Evolutionary conservation across 2,888 invertebrate species (phyloP).

Genomic region (Eupeodes latifasciatus): DNA sequence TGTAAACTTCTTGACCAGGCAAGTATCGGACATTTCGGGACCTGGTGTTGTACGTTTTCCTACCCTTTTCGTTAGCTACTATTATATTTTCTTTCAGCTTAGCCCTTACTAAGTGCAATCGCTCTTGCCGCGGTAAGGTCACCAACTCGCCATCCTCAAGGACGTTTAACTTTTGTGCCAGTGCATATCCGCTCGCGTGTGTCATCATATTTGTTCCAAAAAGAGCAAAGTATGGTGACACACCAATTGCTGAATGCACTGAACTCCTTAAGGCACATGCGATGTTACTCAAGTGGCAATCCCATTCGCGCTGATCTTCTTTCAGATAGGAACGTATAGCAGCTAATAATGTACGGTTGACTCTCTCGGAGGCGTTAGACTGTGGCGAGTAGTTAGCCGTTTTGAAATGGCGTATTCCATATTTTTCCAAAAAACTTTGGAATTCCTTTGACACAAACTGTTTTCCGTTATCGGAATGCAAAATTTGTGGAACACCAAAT

Average conservation of each 20-base stretch:
- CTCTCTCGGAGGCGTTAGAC: no score
- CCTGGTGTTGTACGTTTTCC: not conserved
- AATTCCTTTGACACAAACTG: no score
- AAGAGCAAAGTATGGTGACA: not conserved
- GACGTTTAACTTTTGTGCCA: not conserved
- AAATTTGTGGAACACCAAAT: no score
- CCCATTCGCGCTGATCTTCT: no score
- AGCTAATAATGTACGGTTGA: no score
- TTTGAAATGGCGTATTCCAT: no score
- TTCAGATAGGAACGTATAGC: no score
- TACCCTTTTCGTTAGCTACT: not conserved
- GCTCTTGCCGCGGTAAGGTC: not conserved
- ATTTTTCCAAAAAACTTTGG: no score
- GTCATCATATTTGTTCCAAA: not conserved
- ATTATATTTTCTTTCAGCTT: not conserved
- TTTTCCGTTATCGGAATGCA: no score
- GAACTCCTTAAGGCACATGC: not conserved
- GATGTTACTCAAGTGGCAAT: not conserved
- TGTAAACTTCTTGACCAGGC: conserved; percentile 1
- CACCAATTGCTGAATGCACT: not conserved
- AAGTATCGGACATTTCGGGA: not conserved
- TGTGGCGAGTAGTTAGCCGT: no score
- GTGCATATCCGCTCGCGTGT: not conserved
- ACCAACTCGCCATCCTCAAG: not conserved
- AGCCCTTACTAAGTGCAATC: not conserved